phyloP scores from a whole-genome alignment of 2,888 invertebrate genomes.

The Mimachlamys varia region DNA sequence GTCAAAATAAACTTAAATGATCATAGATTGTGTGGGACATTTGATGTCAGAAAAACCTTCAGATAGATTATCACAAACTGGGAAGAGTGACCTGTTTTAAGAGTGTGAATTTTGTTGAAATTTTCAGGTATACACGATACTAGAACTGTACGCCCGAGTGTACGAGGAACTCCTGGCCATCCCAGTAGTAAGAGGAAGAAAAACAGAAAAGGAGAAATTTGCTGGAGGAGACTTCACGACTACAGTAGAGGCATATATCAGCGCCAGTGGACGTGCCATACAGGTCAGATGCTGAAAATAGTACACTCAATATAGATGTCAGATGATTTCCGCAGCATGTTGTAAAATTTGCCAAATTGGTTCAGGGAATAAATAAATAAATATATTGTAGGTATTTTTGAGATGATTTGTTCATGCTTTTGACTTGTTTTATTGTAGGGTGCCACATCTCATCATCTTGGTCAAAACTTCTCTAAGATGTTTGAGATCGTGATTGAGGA shows the following conservation, averaged over 20 bases:
- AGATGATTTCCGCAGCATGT: too few relatives aligned
- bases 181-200: conserved; percentile 90
- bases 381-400: too few relatives aligned
- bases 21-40: neutral
- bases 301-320: too few relatives aligned
- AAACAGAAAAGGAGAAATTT: conserved; percentile 99
- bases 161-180: conserved; percentile 96
- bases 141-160: conserved; percentile 93
- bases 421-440: conserved; percentile 83
- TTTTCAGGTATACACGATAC: conserved; percentile 80
- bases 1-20: too few relatives aligned
- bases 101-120: neutral
- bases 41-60: neutral
- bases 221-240: conserved; percentile 98
- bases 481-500: conserved; percentile 98
- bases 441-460: conserved; percentile 98
- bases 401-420: neutral
- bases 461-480: conserved; percentile 99
- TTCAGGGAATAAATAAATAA: too few relatives aligned
- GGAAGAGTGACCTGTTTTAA: neutral
- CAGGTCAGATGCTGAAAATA: conserved; percentile 84
- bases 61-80: neutral
- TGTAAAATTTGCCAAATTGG: too few relatives aligned
- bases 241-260: conserved; percentile 97
- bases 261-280: conserved; percentile 96